These are phyloP conservation scores for Scaptomyza polygonia DNA, from an alignment of 2,888 invertebrate genomes.

Conservation along the genomic window DNA sequence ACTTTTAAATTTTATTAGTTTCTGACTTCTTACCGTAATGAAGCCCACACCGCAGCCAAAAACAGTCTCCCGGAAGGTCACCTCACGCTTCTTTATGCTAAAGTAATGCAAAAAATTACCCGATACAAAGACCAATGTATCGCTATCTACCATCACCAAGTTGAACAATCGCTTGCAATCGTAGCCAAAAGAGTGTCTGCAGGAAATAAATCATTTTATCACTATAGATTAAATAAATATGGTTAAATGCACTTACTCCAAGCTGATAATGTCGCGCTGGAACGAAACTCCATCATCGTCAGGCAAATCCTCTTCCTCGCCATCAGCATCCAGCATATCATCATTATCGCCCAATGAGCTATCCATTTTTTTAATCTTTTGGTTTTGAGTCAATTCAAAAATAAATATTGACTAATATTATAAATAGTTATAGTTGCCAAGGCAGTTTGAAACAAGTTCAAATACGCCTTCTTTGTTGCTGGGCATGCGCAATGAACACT, in stretches of 20 bases:
- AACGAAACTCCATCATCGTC: constrained; percentile 62
- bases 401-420: constrained; percentile 45
- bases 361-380: constrained; percentile 47
- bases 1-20: neutral
- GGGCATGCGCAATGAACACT: constrained; percentile 36
- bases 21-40: constrained; percentile 87
- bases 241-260: constrained; percentile 64
- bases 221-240: neutral
- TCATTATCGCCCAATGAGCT: constrained; percentile 36
- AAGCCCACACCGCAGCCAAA: constrained; percentile 93
- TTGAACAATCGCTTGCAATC: constrained; percentile 93
- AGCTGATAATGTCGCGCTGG: constrained; percentile 63
- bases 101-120: constrained; percentile 93
- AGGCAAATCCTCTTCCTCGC: constrained; percentile 35
- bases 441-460: constrained; percentile 23
- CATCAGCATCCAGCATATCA: constrained; percentile 45
- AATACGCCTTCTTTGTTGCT: neutral
- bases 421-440: constrained; percentile 51
- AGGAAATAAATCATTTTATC: neutral
- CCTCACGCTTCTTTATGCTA: constrained; percentile 87
- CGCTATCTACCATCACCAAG: constrained; percentile 90
- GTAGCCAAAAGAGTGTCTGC: constrained; percentile 93
- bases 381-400: constrained; percentile 53
- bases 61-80: constrained; percentile 89
- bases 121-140: constrained; percentile 91